These are phyloP conservation scores for Drosophila greeni DNA, from an alignment of 2,888 invertebrate species.

Conservation along the genomic window DNA sequence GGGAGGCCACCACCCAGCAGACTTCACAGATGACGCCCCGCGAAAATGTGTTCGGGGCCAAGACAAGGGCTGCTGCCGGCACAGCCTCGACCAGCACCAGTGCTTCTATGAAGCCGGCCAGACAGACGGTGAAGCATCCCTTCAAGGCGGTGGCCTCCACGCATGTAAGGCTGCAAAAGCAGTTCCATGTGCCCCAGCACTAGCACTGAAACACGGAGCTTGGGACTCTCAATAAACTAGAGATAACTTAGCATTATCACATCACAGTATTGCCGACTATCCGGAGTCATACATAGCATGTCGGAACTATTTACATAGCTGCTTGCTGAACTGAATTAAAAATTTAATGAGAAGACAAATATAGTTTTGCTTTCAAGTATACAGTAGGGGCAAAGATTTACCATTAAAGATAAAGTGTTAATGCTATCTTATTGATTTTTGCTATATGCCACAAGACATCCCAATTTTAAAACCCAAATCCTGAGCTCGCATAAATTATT, in stretches of 20 bases:
- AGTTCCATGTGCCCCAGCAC: slow-evolving; percentile 74
- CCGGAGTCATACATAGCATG: not conserved
- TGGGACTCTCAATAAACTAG: not conserved
- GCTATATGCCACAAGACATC: too few relatives aligned
- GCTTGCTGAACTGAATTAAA: slow-evolving; percentile 3
- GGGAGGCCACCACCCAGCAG: slow-evolving; percentile 28
- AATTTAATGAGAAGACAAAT: not conserved
- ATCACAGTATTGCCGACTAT: slow-evolving; percentile 19
- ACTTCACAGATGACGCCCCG: slow-evolving; percentile 28
- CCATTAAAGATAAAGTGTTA: not conserved
- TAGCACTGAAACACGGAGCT: slow-evolving; percentile 40
- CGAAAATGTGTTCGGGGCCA: slow-evolving; percentile 64
- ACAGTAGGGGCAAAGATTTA: not conserved
- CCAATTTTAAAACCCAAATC: too few relatives aligned
- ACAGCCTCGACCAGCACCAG: slow-evolving; percentile 11
- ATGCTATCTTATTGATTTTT: not conserved
- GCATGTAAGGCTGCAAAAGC: slow-evolving; percentile 76
- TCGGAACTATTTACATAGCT: slow-evolving; percentile 5
- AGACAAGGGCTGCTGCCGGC: slow-evolving; percentile 19
- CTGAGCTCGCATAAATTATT: not conserved
- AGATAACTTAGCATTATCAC: not conserved
- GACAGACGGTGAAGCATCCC: slow-evolving; percentile 65
- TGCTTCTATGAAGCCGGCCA: slow-evolving; percentile 45
- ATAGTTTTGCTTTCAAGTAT: not conserved
- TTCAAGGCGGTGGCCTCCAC: slow-evolving; percentile 74